Evolutionary conservation across 2,797 vertebrate species (phyloP).

Genomic region (Craterocephalus amniculus): DNA sequence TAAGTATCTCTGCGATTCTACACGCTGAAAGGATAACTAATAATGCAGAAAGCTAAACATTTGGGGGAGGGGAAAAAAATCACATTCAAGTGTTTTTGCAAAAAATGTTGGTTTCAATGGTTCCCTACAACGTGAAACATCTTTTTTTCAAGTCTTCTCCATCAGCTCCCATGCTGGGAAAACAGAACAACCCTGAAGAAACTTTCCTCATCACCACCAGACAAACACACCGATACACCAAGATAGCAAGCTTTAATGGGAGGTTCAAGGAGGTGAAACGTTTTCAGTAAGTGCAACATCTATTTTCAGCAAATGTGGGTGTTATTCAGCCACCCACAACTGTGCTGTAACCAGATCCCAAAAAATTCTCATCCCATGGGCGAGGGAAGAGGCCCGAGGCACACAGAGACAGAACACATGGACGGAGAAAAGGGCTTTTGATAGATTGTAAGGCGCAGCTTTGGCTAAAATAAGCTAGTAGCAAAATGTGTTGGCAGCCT

Average conservation of each 20-base stretch:
- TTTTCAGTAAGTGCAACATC: conserved; percentile 56
- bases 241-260: conserved; percentile 58
- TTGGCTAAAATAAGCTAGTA: conserved; percentile 69
- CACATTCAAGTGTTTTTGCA: conserved; percentile 62
- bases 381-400: too few relatives aligned
- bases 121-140: conserved; percentile 35
- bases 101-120: conserved; percentile 39
- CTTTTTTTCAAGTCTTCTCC: conserved; percentile 53
- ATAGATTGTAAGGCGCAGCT: conserved; percentile 77
- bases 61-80: conserved; percentile 35
- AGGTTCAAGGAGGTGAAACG: conserved; percentile 57
- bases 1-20: conserved; percentile 39
- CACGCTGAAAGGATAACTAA: conserved; percentile 34
- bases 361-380: conserved; percentile 29
- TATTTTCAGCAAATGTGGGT: conserved; percentile 53
- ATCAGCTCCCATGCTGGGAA: conserved; percentile 25
- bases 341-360: conserved; percentile 44
- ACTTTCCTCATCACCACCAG: conserved; percentile 17
- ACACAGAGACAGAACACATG: conserved; percentile 5
- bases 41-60: conserved; percentile 40
- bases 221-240: conserved; percentile 31
- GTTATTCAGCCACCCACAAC: conserved; percentile 35
- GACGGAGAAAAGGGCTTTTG: conserved; percentile 33
- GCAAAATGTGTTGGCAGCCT: conserved; percentile 58
- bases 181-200: conserved; percentile 23